These are phyloP conservation scores for Oenanthe melanoleuca DNA, from an alignment of 2,113 vertebrate genomes.

Conservation along the genomic window DNA sequence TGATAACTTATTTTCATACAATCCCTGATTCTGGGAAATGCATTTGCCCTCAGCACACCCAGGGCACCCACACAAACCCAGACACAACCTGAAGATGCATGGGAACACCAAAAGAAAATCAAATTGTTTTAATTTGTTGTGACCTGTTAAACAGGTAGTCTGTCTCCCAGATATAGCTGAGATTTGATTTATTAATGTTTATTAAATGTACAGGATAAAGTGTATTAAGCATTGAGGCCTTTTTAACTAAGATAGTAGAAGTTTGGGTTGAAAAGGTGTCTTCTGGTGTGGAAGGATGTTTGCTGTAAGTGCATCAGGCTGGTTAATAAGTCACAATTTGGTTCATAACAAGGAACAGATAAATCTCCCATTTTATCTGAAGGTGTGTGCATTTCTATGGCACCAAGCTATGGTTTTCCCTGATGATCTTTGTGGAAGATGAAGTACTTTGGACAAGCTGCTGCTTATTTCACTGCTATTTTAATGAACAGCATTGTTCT, in stretches of 20 bases:
- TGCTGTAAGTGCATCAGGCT: not conserved
- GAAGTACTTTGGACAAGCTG: not conserved
- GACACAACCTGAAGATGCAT: not conserved
- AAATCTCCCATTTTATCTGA: not conserved
- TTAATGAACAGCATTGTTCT: not conserved
- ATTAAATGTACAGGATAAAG: not conserved
- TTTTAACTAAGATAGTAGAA: not conserved
- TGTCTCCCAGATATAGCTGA: not conserved
- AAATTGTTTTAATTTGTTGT: not conserved
- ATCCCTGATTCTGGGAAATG: not conserved
- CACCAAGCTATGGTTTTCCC: not conserved
- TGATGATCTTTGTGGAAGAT: not conserved
- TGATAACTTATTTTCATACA: not conserved
- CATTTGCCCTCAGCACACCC: not conserved
- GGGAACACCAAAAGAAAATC: not conserved
- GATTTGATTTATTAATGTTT: not conserved
- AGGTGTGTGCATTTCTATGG: not conserved
- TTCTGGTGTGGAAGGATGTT: not conserved
- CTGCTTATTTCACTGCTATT: not conserved
- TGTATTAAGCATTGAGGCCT: not conserved
- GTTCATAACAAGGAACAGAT: not conserved
- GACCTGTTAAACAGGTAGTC: not conserved
- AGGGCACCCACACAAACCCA: not conserved
- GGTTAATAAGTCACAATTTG: not conserved
- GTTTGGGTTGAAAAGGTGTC: not conserved